These are phyloP conservation scores for Chrysogorgia sp. DNA, from an alignment of 92 coral and sea anemone genomes.

Conservation along the genomic window DNA sequence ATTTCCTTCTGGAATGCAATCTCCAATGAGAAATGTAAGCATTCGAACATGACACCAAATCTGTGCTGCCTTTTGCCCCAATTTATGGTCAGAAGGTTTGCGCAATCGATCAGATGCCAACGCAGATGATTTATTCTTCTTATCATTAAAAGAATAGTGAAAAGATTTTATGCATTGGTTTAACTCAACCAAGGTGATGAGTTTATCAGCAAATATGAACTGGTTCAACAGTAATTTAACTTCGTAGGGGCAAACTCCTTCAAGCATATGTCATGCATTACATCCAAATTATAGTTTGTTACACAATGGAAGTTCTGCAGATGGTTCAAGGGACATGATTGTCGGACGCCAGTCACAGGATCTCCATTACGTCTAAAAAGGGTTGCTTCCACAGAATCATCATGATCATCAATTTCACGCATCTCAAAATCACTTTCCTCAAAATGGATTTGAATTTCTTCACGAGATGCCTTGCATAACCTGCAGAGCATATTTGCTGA, in stretches of 20 bases:
- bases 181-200: not conserved
- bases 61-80: slow-evolving; percentile 27
- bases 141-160: slow-evolving; percentile 2
- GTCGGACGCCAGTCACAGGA: not conserved
- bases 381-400: not conserved
- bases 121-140: slow-evolving; percentile 19
- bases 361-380: not conserved
- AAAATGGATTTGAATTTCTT: slow-evolving; percentile 8
- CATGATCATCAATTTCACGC: slow-evolving; percentile 4
- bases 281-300: slow-evolving; percentile 2
- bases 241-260: slow-evolving; percentile 22
- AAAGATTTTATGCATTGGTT: slow-evolving; percentile 19
- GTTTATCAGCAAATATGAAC: slow-evolving; percentile 8
- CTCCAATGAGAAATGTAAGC: no score
- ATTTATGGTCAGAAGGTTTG: not conserved
- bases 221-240: slow-evolving; percentile 14
- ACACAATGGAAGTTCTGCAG: slow-evolving; percentile 29
- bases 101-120: not conserved
- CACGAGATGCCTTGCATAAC: slow-evolving; percentile 9
- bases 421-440: slow-evolving; percentile 10
- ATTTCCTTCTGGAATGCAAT: no score
- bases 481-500: no score
- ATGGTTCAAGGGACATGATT: not conserved
- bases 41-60: slow-evolving; percentile 29
- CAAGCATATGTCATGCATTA: slow-evolving; percentile 18